A percentile compares a stretch with the other conserved stretches of the same genome.
Evolutionary conservation across 2,888 invertebrate genomes (phyloP).

Genomic region (Ashinkailepas kermadecensis): DNA sequence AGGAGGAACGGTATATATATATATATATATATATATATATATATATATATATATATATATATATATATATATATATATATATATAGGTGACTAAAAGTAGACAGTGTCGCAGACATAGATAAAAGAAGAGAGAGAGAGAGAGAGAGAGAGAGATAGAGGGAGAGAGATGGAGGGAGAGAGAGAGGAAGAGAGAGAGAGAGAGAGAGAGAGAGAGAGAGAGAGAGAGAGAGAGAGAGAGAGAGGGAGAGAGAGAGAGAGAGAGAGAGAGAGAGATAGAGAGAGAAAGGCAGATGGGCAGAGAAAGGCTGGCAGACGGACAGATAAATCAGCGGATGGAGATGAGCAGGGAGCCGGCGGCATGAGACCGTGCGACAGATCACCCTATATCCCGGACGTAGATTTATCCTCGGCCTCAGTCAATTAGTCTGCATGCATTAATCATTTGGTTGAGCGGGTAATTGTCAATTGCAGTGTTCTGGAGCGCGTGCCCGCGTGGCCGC

Average conservation of each 20-base stretch:
- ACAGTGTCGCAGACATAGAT: too few species aligned
- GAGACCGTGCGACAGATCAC: not conserved
- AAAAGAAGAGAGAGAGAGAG: too few species aligned
- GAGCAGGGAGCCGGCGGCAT: not conserved
- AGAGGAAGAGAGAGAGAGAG: not conserved
- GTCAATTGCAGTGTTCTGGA: not conserved
- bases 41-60: too few species aligned
- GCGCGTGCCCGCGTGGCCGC: not conserved
- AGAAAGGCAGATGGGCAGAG: too few species aligned
- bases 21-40: too few species aligned
- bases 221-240: not conserved
- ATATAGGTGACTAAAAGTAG: too few species aligned
- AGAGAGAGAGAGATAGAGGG: too few species aligned
- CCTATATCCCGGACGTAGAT: not conserved
- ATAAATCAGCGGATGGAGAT: not conserved
- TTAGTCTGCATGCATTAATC: constrained; percentile 7
- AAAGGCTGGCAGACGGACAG: too few species aligned
- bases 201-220: not conserved
- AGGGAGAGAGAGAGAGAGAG: too few species aligned
- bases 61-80: too few species aligned
- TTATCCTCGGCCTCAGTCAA: not conserved
- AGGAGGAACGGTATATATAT: too few species aligned
- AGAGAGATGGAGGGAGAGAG: too few species aligned
- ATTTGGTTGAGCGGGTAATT: not conserved
- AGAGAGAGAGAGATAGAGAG: not conserved